Evolutionary conservation across 1,140 invertebrate genomes (phyloP).

Genomic region (Colletes gigas): DNA sequence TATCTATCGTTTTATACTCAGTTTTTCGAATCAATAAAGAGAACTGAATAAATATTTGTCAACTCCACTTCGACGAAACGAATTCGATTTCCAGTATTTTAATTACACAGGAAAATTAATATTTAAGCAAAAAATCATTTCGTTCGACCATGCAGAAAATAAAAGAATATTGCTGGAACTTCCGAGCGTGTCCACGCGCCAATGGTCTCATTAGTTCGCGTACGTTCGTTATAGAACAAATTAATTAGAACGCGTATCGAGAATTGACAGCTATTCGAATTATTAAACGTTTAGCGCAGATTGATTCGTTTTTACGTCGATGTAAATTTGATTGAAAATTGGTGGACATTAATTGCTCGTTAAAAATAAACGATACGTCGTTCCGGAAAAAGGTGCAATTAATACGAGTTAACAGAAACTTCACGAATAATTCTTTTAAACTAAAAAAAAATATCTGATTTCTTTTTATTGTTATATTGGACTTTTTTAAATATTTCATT

Average conservation of each 20-base stretch:
- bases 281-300: conserved; percentile 23
- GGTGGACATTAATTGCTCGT: conserved; percentile 6
- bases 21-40: too few relatives aligned
- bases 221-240: neutral
- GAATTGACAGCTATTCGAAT: conserved; percentile 1
- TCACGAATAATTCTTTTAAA: too few relatives aligned
- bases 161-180: neutral
- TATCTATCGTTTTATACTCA: too few relatives aligned
- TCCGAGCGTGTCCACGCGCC: neutral
- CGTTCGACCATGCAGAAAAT: too few relatives aligned
- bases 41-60: too few relatives aligned
- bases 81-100: too few relatives aligned
- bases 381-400: neutral
- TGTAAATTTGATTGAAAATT: conserved; percentile 1
- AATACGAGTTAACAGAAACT: conserved; percentile 2
- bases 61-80: too few relatives aligned
- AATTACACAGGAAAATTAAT: too few relatives aligned
- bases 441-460: too few relatives aligned
- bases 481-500: too few relatives aligned
- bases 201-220: neutral
- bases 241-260: conserved; percentile 12
- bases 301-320: neutral
- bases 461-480: too few relatives aligned
- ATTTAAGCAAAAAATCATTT: too few relatives aligned
- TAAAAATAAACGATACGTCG: neutral